Base-by-base conservation (phyloP, 2,113 vertebrate species). In the Ceyx cyanopectus region DNA sequence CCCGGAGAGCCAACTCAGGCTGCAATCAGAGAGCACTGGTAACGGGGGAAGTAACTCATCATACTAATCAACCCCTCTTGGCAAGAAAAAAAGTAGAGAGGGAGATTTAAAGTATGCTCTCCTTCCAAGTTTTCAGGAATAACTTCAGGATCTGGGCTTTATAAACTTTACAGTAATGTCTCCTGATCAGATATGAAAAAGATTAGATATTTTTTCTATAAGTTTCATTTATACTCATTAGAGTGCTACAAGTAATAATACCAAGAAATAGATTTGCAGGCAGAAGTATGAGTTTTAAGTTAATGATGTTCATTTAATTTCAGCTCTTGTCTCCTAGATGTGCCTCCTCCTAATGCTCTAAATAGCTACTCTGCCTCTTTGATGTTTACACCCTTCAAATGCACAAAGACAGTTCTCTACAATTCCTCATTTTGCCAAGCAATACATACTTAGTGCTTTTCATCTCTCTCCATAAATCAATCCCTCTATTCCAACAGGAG, bases 341-440 rank as follows among this genome's bases (percentile, higher is more conserved):
- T 92, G 84, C 91, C 79, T 96, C 81, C 65, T 95, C 81, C 94
- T 94, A 92, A 93, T 89, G 61, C 87, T 95, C 92, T 96, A 96
- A 95, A 95, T 96, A 96, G 90, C 92, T 96, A 72, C 62, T 91
- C 78, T 96, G 87, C 75, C 79, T 95, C 87, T 95, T 96, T 96
- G 95, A 94, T 96, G 94, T 96, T 96, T 96, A 96, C 95, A 96
- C 92, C 95, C 93, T 90, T 96, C 92, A 96, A 96, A 96, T 96
- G 90, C 96, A 94, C 92, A 90, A 95, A 96, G 96, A 93, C 93
- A 94, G 92, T 90, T 96, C 93, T 93, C 94, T 81, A 92, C 96
- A 96, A 96, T 96, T 96, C 96, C 92, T 96, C 96, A 95, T 96
- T 96, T 96, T 96, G 45, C 96, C 88, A 95, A 96, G 96, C 94